Base-by-base conservation (phyloP, 2,113 vertebrate species). In the Siniperca chuatsi region DNA sequence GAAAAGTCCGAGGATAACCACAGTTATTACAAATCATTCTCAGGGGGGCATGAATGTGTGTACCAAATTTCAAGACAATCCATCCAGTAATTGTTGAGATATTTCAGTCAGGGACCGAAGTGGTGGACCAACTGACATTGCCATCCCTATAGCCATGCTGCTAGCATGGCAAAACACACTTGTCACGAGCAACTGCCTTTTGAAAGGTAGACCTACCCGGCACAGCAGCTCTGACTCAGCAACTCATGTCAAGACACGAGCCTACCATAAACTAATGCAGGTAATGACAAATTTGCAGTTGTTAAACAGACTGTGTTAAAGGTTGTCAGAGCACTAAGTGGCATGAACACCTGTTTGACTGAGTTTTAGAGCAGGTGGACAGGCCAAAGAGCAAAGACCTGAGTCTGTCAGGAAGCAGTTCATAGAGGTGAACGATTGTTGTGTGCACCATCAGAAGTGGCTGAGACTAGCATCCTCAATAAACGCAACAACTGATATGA, bases 351-450 rank as follows among this genome's bases (percentile, higher is more conserved):
- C 94, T 95, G 93, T 92, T 94, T 91, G 85, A 61, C 70, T 67
- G 54, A 74, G 78, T 67, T 79, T 78, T 71, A 71, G 78, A 94
- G 89, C 93, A 95, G 93, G 91, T 95, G 94, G 91, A 81, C 42
- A 21, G 87, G 84, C 88, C 86, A 92, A 79, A 91, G 93, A 86
- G 91, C 89, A 88, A 78, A 75, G 71, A 73, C 42, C 44, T 5
- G 40, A 65, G 79, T 88, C 87, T 89, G 84, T 55, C 62, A 87
- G 90, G 79, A 93, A 78, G 86, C 23, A 68, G 29, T 21, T 70
- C 16, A 8, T 15, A 8, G 69, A 79, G 52, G 58, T 67, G 70
- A 79, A 75, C 11, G 20, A 18, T 9, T 10, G 79, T 44, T 50
- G 44, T 52, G 76, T 10, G 61, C 23, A 58, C 35, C n/a, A 44